These are phyloP conservation scores for Rhingia rostrata DNA, from an alignment of 2,888 invertebrate species.

Conservation along the genomic window DNA sequence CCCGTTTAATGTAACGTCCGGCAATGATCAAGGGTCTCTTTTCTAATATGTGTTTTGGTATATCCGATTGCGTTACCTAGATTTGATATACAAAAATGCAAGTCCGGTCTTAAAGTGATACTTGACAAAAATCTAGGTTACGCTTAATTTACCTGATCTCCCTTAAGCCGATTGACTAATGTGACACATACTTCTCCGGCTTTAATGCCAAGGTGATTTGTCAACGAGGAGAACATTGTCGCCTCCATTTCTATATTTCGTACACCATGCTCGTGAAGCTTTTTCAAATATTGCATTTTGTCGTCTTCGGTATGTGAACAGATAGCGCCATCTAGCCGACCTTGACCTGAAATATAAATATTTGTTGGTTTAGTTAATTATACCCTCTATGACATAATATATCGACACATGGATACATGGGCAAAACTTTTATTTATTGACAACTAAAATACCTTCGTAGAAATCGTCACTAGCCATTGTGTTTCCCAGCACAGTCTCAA, in stretches of 20 bases:
- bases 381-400: no score
- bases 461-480: constrained; percentile 92
- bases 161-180: constrained; percentile 87
- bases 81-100: constrained; percentile 22
- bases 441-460: constrained; percentile 86
- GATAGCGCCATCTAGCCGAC: constrained; percentile 89
- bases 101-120: background rate
- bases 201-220: constrained; percentile 86
- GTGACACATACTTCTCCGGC: constrained; percentile 89
- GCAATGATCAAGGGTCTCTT: constrained; percentile 87
- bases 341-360: constrained; percentile 86
- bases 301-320: constrained; percentile 87
- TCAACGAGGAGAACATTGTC: constrained; percentile 88
- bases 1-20: constrained; percentile 85
- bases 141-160: constrained; percentile 86
- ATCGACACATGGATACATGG: background rate
- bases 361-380: no score
- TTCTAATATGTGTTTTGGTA: constrained; percentile 86
- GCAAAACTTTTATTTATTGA: background rate
- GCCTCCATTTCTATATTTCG: constrained; percentile 93
- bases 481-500: constrained; percentile 85
- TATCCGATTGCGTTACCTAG: constrained; percentile 83
- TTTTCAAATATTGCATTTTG: constrained; percentile 86
- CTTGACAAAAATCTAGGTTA: background rate
- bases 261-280: constrained; percentile 85